Evolutionary conservation across 2,888 invertebrate species (phyloP), one percentile per base, ranked within the genome.

Genomic region (Drosophila buzzatii): DNA sequence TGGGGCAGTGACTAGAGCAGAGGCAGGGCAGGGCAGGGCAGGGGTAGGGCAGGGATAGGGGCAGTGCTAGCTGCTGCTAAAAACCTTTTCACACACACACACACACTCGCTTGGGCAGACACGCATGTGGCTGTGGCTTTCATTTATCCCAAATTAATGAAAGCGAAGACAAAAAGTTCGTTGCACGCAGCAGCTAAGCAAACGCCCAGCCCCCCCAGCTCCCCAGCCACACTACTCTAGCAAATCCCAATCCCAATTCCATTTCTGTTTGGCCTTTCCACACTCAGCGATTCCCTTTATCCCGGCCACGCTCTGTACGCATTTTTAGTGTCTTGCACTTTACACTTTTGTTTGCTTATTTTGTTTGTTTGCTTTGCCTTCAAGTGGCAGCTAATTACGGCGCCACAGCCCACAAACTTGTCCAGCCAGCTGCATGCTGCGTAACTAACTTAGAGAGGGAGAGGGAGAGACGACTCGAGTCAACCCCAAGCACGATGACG

Each of bases 91-190:
- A 72, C 64, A 62, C 70, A 76, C 45, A 3, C 45, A 16, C 47
- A 16, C 27, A 27, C 31, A 49, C 5, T 10, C n/a, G 2, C 1
- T 35, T 35, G 52, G 60, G 37, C 33, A 49, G 72, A 76, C 72
- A 76, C 80, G 80, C 80, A 76, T 76, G 62, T 56, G 69, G 77
- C 66, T 91, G 90, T 89, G 91, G 89, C 88, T 92, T 92, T 92
- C 91, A 91, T 92, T 92, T 92, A 92, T 90, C 90, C 90, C 89
- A 92, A 92, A 91, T 92, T 92, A 92, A 92, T 91, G 91, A 78
- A 78, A 91, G 91, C 90, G 90, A 70, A 74, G 73, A 53, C 70
- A 77, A 67, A 70, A 74, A 75, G 71, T 73, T 73, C 58, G 67
- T 56, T 74, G 73, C 72, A 76, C 65, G 75, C 81, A 82, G 57